Conservation (phyloP, 2,888 invertebrate species). For the Cheilosia impressa region DNA sequence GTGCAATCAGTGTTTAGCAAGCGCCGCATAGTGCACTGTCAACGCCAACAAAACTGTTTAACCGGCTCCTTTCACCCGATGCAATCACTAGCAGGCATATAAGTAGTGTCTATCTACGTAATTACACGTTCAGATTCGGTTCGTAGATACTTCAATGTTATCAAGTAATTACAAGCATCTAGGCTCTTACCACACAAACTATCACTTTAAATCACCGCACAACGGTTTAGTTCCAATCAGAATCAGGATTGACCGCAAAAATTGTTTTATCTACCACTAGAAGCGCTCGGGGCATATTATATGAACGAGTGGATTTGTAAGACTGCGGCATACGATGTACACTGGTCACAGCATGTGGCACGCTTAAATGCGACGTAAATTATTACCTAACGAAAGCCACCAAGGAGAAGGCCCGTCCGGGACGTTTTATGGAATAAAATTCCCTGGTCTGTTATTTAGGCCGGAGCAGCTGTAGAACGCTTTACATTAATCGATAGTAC, state of each 20-base stretch:
- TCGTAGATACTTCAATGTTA: constrained; percentile 33
- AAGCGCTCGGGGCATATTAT: constrained; percentile 33
- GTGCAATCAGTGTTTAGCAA: not conserved
- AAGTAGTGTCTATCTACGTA: constrained; percentile 16
- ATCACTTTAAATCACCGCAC: constrained; percentile 50
- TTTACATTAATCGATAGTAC: constrained; percentile 40
- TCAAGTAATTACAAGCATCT: constrained; percentile 52
- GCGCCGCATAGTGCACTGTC: not conserved
- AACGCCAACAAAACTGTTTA: constrained; percentile 8
- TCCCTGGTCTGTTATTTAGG: constrained; percentile 46
- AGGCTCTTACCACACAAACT: constrained; percentile 44
- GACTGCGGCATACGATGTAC: constrained; percentile 30
- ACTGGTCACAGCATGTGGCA: constrained; percentile 45
- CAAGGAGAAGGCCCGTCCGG: not conserved
- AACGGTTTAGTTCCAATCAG: constrained; percentile 53
- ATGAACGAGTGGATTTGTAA: not conserved
- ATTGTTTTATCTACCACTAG: constrained; percentile 37
- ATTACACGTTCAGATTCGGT: constrained; percentile 33
- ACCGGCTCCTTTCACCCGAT: constrained; percentile 37
- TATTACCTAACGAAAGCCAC: constrained; percentile 30
- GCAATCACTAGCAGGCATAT: not conserved
- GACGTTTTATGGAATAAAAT: not conserved
- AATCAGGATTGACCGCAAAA: constrained; percentile 59
- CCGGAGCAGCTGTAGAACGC: constrained; percentile 42
- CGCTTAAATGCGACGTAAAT: constrained; percentile 37